Evolutionary conservation across 2,888 invertebrate genomes (phyloP), one percentile per base, ranked within the genome.

Genomic region (Rambutsinella grinnellia): DNA sequence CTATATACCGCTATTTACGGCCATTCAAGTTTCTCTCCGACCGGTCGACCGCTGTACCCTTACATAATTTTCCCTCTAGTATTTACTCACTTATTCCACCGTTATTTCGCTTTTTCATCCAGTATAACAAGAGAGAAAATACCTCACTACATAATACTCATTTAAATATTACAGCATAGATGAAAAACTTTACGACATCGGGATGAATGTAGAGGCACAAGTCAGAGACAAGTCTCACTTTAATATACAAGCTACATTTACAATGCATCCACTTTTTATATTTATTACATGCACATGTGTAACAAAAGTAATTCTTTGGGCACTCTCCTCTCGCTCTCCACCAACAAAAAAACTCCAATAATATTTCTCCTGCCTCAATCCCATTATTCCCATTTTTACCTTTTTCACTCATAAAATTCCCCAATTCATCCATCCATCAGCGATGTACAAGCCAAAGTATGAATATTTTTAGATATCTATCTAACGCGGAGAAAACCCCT

Each of bases 341-440:
- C 36, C 13, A 36, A 36, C 36, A 13, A 36, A 13, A 36, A 36
- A 36, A 36, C 36, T 36, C 5, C 13, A 36, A 36, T 36, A 36
- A 36, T 36, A 36, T 36, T 36, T 36, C 36, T n/a, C 36, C 13
- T 36, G 13, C 36, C 36, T 13, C 36, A 36, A 36, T 36, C 36
- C 36, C 36, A 36, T 36, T 36, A 63, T 49, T 56, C 47, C 68
- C 58, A 51, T 60, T 68, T 67, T 51, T 58, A 60, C 51, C 58
- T 68, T 60, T 61, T 26, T 47, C 58, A 49, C 36, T 36, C 36
- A 36, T 36, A 36, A 36, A 36, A 54, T 19, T 19, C 49, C 23
- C 67, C 46, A 60, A 60, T 61, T 46, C 47, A 60, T 60, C 51
- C 51, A 68, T 68, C 68, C 60, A 36, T 68, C 68, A 68, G 24